phyloP scores from a whole-genome alignment of 2,888 invertebrate genomes.

The Hirtodrosophila confusa region DNA sequence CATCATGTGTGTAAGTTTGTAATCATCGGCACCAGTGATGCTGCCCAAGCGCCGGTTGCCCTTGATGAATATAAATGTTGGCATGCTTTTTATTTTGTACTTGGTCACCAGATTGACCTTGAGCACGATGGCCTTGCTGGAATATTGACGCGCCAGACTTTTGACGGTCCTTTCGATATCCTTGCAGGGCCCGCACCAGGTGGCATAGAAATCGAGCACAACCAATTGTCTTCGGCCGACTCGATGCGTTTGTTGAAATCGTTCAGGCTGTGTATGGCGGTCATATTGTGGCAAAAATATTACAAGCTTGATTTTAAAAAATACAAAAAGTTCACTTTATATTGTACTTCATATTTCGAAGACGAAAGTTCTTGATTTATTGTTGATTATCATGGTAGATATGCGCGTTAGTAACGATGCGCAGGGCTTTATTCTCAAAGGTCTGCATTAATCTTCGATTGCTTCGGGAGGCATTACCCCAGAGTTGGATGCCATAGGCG shows the following conservation, averaged over 20 bases:
- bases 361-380: neutral
- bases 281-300: conserved; percentile 23
- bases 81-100: conserved; percentile 60
- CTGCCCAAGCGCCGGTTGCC: conserved; percentile 50
- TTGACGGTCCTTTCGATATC: conserved; percentile 55
- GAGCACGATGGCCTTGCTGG: conserved; percentile 42
- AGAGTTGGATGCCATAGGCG: too few species aligned
- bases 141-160: conserved; percentile 52
- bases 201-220: conserved; percentile 66
- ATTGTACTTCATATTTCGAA: too few species aligned
- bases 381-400: too few species aligned
- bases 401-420: too few species aligned
- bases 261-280: conserved; percentile 45
- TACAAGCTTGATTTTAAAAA: too few species aligned
- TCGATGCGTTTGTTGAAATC: conserved; percentile 64
- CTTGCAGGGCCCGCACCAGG: conserved; percentile 67
- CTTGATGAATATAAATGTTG: conserved; percentile 73
- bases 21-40: conserved; percentile 69
- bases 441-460: too few species aligned
- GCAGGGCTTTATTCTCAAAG: too few species aligned
- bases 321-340: too few species aligned
- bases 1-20: conserved; percentile 59
- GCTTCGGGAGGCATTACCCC: too few species aligned
- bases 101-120: conserved; percentile 53
- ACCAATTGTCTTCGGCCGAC: conserved; percentile 50